Percentiles rank a stretch among this genome's conserved stretches.
These are phyloP conservation scores for Gryon sp. DNA, from an alignment of 1,140 invertebrate genomes.

Conservation along the genomic window DNA sequence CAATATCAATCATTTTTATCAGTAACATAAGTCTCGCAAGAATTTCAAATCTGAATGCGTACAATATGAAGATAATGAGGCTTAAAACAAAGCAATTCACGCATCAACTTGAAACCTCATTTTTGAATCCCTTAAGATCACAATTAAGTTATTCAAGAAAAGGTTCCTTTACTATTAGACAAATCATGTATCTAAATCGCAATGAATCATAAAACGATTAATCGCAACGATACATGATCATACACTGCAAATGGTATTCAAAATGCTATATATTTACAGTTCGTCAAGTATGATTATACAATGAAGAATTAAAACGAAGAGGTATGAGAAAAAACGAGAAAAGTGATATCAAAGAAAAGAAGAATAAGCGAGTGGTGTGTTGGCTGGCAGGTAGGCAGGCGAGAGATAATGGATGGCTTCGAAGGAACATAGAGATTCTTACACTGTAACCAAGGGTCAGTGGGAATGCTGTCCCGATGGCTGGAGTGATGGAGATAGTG, in stretches of 20 bases:
- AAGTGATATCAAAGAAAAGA: constrained; percentile 21
- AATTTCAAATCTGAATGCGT: constrained; percentile 38
- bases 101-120: constrained; percentile 32
- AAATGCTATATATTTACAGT: constrained; percentile 39
- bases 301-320: constrained; percentile 62
- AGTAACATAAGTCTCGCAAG: constrained; percentile 14
- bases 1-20: constrained; percentile 1
- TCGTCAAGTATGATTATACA: constrained; percentile 45
- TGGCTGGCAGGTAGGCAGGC: constrained; percentile 66
- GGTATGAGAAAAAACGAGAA: constrained; percentile 51
- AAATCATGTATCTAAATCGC: constrained; percentile 45
- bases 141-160: constrained; percentile 37
- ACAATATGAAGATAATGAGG: constrained; percentile 54
- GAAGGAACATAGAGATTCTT: constrained; percentile 82
- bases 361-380: constrained; percentile 52
- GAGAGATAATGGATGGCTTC: constrained; percentile 59
- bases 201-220: constrained; percentile 38
- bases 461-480: constrained; percentile 83
- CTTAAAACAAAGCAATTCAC: constrained; percentile 42
- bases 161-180: constrained; percentile 30
- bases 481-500: constrained; percentile 81
- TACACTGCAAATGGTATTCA: constrained; percentile 44
- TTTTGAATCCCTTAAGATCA: constrained; percentile 27
- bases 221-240: constrained; percentile 49
- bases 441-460: constrained; percentile 86